Evolutionary conservation across 2,797 vertebrate genomes (phyloP).

Genomic region (Smutsia temminckii): DNA sequence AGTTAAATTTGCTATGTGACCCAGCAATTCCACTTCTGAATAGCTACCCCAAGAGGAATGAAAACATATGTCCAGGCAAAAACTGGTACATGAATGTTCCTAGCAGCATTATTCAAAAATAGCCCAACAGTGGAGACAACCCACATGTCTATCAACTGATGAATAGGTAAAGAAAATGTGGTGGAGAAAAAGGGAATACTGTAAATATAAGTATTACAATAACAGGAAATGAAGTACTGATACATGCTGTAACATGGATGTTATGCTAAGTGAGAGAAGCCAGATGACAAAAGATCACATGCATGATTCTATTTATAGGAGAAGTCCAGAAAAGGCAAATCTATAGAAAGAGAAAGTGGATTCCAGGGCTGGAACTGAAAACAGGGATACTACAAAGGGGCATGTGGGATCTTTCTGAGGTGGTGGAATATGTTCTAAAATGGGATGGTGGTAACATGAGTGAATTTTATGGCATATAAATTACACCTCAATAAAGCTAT

Average conservation of each 20-base stretch:
- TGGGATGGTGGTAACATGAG: not conserved
- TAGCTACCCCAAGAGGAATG: not conserved
- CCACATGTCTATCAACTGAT: not conserved
- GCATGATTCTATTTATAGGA: not conserved
- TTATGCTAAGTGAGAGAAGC: not conserved
- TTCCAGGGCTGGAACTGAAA: not conserved
- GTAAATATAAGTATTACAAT: not conserved
- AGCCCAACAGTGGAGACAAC: not conserved
- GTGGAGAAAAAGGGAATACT: not conserved
- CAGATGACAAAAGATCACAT: not conserved
- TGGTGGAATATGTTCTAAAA: not conserved
- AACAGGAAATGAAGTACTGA: not conserved
- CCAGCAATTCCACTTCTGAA: not conserved
- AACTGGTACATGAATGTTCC: not conserved
- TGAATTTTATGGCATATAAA: constrained; percentile 28
- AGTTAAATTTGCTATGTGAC: not conserved
- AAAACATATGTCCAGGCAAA: not conserved
- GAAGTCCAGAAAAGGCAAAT: not conserved
- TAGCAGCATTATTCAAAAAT: not conserved
- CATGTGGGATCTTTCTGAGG: not conserved
- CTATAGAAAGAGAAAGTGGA: not conserved
- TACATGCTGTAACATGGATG: accelerated
- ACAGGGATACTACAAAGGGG: not conserved
- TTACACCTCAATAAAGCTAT: not conserved
- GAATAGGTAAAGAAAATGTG: not conserved